Percentiles rank a stretch among this genome's conserved stretches.
These are phyloP conservation scores for Novumbra hubbsi DNA, from an alignment of 2,797 vertebrate genomes.

Conservation along the genomic window DNA sequence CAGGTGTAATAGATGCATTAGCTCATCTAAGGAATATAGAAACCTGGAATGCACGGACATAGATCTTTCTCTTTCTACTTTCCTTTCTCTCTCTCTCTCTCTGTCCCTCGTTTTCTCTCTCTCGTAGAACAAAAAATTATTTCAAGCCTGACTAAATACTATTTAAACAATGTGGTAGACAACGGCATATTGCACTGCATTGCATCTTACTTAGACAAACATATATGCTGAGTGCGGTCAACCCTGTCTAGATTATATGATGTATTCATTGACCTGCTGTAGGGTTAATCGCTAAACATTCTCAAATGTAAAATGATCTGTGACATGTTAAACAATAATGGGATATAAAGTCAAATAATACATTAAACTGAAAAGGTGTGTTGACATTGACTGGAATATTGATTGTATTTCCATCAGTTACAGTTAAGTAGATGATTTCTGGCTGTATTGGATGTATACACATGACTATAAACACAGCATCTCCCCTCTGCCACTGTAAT, in stretches of 20 bases:
- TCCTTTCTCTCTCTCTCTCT: background rate
- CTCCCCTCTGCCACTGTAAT: background rate
- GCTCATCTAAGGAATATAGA: constrained; percentile 2
- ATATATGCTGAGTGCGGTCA: background rate
- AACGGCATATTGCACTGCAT: constrained; percentile 40
- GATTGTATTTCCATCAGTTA: background rate
- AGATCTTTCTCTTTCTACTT: background rate
- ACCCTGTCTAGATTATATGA: background rate
- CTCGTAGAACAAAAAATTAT: background rate
- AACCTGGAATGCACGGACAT: constrained; percentile 10
- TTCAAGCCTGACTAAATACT: constrained; percentile 3
- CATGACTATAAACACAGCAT: background rate
- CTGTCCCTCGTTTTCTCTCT: background rate
- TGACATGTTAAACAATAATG: background rate
- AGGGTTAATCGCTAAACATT: background rate
- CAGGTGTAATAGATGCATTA: constrained; percentile 1
- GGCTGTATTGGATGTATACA: background rate
- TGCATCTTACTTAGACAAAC: constrained; percentile 12
- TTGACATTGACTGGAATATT: background rate
- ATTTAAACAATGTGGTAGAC: constrained; percentile 4
- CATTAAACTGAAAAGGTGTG: background rate
- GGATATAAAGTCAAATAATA: background rate
- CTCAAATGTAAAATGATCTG: background rate
- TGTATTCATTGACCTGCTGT: background rate
- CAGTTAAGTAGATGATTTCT: background rate